phyloP scores from a whole-genome alignment of 2,113 vertebrate species.

The Agapornis roseicollis region DNA sequence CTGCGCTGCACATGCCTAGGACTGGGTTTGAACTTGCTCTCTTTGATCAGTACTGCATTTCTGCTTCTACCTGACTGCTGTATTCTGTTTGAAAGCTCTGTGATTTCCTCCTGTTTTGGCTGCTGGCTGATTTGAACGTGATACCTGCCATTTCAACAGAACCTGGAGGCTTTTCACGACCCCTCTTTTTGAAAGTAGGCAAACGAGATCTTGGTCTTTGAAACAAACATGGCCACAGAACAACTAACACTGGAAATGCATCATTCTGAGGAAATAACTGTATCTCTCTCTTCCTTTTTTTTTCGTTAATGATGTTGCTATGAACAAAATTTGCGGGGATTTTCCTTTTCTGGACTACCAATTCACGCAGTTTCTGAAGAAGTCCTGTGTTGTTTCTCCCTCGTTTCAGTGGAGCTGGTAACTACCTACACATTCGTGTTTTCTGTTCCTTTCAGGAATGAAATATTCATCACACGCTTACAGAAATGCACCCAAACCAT shows the following conservation, averaged over 20 bases:
- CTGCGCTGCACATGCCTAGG: background rate
- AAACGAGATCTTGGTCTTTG: background rate
- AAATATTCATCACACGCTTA: constrained; percentile 36
- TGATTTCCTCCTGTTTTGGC: background rate
- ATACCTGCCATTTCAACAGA: background rate
- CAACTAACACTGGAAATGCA: background rate
- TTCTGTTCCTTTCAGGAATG: background rate
- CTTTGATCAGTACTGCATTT: background rate
- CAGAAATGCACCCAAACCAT: constrained; percentile 6
- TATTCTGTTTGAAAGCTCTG: background rate
- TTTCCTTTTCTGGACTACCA: background rate
- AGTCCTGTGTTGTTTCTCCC: background rate
- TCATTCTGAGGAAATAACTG: background rate
- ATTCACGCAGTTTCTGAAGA: background rate
- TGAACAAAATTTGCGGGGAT: background rate
- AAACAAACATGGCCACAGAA: background rate
- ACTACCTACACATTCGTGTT: background rate
- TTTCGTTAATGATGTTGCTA: background rate
- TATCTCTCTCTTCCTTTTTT: background rate
- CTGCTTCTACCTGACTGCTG: background rate
- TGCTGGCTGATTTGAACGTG: background rate
- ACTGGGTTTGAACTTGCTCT: background rate
- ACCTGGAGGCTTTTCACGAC: background rate
- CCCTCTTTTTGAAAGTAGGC: background rate
- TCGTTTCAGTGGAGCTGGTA: background rate